These are phyloP conservation scores for Australoheros scitulus DNA, from an alignment of 2,113 vertebrate genomes.

Conservation along the genomic window DNA sequence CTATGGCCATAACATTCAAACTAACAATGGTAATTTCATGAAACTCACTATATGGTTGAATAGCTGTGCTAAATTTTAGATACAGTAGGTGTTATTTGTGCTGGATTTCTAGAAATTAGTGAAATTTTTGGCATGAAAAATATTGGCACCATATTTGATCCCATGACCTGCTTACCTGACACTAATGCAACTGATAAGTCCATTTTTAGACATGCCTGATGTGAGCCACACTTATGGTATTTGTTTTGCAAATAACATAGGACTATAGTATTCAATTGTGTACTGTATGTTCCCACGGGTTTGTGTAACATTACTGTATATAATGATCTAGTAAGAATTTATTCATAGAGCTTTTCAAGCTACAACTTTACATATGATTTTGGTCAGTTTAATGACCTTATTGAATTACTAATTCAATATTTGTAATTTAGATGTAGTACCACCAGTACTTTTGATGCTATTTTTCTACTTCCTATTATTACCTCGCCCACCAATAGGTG, in stretches of 20 bases:
- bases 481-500: too few species aligned
- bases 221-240: background rate
- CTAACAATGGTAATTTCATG: background rate
- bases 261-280: background rate
- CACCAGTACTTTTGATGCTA: background rate
- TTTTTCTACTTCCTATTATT: background rate
- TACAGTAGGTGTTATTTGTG: background rate
- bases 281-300: too few species aligned
- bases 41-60: background rate
- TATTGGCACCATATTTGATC: background rate
- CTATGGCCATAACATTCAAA: background rate
- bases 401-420: too few species aligned
- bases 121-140: too few species aligned
- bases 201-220: background rate
- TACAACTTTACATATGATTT: background rate
- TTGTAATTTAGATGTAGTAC: background rate
- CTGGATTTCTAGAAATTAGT: background rate
- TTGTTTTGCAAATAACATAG: background rate
- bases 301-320: background rate
- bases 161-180: background rate
- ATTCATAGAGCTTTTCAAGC: background rate
- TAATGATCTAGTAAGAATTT: background rate
- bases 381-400: background rate
- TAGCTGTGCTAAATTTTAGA: too few species aligned
- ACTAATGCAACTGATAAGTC: background rate